Evolutionary conservation across 1,140 invertebrate genomes (phyloP).

Genomic region (Mycetomoellerius zeteki): DNA sequence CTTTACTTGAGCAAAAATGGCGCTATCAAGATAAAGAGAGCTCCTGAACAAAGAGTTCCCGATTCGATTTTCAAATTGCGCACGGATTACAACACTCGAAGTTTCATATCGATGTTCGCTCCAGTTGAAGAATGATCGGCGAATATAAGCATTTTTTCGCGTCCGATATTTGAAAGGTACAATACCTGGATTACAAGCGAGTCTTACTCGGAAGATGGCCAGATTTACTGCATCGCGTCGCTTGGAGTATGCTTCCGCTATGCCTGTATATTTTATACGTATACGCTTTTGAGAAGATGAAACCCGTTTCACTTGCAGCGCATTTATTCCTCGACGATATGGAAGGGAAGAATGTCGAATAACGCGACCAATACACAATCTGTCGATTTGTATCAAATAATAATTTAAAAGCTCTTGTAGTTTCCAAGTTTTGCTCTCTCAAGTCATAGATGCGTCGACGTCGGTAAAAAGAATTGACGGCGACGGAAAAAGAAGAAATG

Average conservation of each 20-base stretch:
- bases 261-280: slow-evolving; percentile 17
- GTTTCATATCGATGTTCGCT: slow-evolving; percentile 19
- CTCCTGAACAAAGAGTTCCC: not conserved
- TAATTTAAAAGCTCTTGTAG: slow-evolving; percentile 6
- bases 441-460: not conserved
- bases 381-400: slow-evolving; percentile 2
- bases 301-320: slow-evolving; percentile 34
- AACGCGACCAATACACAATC: slow-evolving; percentile 14
- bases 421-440: not conserved
- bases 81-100: slow-evolving; percentile 3
- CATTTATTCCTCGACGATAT: slow-evolving; percentile 41
- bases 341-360: slow-evolving; percentile 15
- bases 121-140: not conserved
- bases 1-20: not conserved
- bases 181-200: slow-evolving; percentile 44
- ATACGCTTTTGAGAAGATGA: slow-evolving; percentile 45
- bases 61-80: slow-evolving; percentile 8
- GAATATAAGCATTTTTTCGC: not conserved
- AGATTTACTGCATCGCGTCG: slow-evolving; percentile 39
- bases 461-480: not conserved
- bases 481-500: not conserved
- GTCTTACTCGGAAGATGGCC: slow-evolving; percentile 48
- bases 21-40: slow-evolving; percentile 10
- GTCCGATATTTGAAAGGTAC: slow-evolving; percentile 38
- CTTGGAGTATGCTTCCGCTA: slow-evolving; percentile 5